phyloP scores from a whole-genome alignment of 2,888 invertebrate species.

The Acleris sparsana region DNA sequence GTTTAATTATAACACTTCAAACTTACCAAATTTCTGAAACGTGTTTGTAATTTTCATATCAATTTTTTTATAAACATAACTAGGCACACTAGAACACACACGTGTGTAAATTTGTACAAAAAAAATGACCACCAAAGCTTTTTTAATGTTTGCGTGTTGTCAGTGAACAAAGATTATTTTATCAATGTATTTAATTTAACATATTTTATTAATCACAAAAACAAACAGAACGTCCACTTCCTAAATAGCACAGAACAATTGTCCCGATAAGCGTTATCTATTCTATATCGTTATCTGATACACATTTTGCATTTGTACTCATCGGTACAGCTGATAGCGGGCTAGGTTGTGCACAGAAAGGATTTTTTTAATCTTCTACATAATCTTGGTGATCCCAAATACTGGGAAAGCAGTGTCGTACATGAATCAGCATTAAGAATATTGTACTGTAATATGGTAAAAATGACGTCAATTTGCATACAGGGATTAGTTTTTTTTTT shows the following conservation, averaged over 20 bases:
- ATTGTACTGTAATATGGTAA: too few species aligned
- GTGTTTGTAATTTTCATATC: slow-evolving; percentile 23
- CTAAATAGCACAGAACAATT: slow-evolving; percentile 6
- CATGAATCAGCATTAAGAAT: too few species aligned
- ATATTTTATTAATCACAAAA: neutral
- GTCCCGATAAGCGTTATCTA: slow-evolving; percentile 18
- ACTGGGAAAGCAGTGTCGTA: too few species aligned
- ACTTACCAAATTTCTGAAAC: slow-evolving; percentile 3
- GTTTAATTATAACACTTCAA: too few species aligned
- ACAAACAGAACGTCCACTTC: neutral
- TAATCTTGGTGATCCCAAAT: too few species aligned
- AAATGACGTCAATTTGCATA: too few species aligned
- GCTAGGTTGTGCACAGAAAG: neutral
- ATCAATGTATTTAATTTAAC: neutral
- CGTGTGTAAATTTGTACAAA: too few species aligned
- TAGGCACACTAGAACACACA: neutral
- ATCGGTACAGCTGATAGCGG: neutral
- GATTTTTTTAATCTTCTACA: neutral
- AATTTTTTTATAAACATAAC: neutral
- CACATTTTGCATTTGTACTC: slow-evolving; percentile 1
- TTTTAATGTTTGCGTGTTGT: too few species aligned
- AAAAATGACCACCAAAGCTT: too few species aligned
- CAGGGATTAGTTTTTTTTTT: too few species aligned
- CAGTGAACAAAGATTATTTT: too few species aligned
- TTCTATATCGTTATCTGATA: slow-evolving; percentile 27